These are phyloP conservation scores for Steinernema khuongi DNA, from an alignment of 1,140 invertebrate genomes.

Conservation along the genomic window DNA sequence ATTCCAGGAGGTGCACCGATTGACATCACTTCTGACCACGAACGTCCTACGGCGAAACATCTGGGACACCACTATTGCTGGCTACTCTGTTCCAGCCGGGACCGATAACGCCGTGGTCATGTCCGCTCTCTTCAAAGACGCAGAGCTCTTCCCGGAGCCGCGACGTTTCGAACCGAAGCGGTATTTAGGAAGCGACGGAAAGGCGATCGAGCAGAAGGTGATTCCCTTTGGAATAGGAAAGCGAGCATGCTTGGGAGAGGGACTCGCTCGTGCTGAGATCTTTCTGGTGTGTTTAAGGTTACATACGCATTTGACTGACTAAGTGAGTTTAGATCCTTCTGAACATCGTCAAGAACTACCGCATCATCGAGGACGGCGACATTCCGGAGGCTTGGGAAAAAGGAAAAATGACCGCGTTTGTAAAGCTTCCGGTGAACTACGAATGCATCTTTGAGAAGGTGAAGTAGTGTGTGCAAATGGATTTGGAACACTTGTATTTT, in stretches of 20 bases:
- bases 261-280: conserved; percentile 24
- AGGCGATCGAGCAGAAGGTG: conserved; percentile 23
- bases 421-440: not conserved
- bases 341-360: conserved; percentile 21
- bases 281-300: conserved; percentile 20
- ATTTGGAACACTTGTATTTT: not conserved
- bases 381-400: not conserved
- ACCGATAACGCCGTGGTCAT: conserved; percentile 24
- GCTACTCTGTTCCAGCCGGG: not conserved
- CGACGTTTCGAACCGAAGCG: conserved; percentile 14
- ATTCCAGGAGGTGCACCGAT: conserved; percentile 41
- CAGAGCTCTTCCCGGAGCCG: conserved; percentile 11
- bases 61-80: conserved; percentile 27
- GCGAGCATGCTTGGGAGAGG: conserved; percentile 27
- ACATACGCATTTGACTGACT: not conserved
- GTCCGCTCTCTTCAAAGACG: conserved; percentile 22
- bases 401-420: not conserved
- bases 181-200: not conserved
- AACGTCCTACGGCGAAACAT: conserved; percentile 48
- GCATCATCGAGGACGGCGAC: not conserved
- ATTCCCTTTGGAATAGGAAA: conserved; percentile 38
- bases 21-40: conserved; percentile 47
- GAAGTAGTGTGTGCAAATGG: not conserved
- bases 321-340: conserved; percentile 25
- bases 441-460: conserved; percentile 1